Percentiles rank a stretch among this genome's conserved stretches.
These are phyloP conservation scores for Drosophila lacteicornis DNA, from an alignment of 1,140 invertebrate genomes.

Conservation along the genomic window DNA sequence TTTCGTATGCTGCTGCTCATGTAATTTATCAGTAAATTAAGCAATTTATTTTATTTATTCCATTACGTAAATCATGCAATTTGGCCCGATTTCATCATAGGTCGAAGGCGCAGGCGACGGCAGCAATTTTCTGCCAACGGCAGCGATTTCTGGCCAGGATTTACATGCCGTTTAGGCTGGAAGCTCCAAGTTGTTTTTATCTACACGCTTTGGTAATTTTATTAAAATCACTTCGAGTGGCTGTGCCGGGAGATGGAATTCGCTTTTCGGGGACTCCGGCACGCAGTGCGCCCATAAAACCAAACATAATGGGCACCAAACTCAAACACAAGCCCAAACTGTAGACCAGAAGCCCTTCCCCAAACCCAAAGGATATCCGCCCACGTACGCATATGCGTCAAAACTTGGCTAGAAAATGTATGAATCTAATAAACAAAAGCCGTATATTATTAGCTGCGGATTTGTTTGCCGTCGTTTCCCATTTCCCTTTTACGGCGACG, in stretches of 20 bases:
- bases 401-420: constrained; percentile 74
- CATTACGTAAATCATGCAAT: constrained; percentile 85
- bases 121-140: constrained; percentile 61
- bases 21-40: constrained; percentile 85
- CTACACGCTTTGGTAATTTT: constrained; percentile 79
- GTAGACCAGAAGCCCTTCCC: background rate
- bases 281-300: constrained; percentile 67
- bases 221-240: constrained; percentile 78
- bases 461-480: constrained; percentile 48
- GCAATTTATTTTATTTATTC: constrained; percentile 85
- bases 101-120: constrained; percentile 29
- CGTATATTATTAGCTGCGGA: constrained; percentile 82
- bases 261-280: constrained; percentile 31
- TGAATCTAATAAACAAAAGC: constrained; percentile 83
- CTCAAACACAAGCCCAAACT: constrained; percentile 15
- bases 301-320: constrained; percentile 64
- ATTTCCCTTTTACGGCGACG: constrained; percentile 8
- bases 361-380: constrained; percentile 5
- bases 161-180: constrained; percentile 53
- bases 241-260: constrained; percentile 27
- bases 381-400: constrained; percentile 45
- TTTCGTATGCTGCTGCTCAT: constrained; percentile 65
- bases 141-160: constrained; percentile 79
- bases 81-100: constrained; percentile 81
- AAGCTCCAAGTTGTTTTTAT: constrained; percentile 62